Base-by-base conservation (phyloP, 2,888 invertebrate species). In the Conistra vaccinii region DNA sequence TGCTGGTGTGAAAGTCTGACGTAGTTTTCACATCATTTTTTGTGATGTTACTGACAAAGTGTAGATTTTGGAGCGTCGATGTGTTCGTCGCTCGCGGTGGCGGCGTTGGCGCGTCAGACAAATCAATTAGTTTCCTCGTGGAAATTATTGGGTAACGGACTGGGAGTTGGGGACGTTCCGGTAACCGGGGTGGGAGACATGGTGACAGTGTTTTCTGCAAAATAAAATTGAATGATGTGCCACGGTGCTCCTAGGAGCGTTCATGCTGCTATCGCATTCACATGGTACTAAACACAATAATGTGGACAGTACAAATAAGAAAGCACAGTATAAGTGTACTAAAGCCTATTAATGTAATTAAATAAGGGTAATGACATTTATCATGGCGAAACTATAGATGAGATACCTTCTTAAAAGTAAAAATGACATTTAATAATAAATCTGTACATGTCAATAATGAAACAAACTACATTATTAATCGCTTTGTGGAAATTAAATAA, bases 171-270 rank as follows among this genome's bases (percentile, higher is more conserved):
- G 94, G 96, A 91, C 93, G 96, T 93, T 92, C 95, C 91, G 95
- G 95, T 93, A 95, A 92, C 92, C 95, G 93, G 91, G 96, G 95
- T 90, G 95, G 95, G 89, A 92, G 88, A 87, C 93, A 92, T 92
- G 95, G 94, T 89, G 96, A 93, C 93, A 95, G 90, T 92, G 95
- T 95, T 91, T 93, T 95, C 96, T 96, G 96, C 90, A 96, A 96
- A 95, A 94, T 89, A 95, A 95, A 95, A 95, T 92, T 84, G 83
- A 92, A 95, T 93, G 92, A 94, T 95, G 95, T 94, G 95, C 95
- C 93, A 94, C 92, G 89, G 93, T 93, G 95, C 95, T 91, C 93
- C 93, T 93, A 91, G 84, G 92, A 92, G 92, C 92, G 88, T 86
- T 88, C 94, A 94, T 94, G 94, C 94, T 88, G 85, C 87, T 85